Evolutionary conservation across 2,888 invertebrate species (phyloP), one percentile per base, ranked within the genome.

Genomic region (Latrodectus elegans): DNA sequence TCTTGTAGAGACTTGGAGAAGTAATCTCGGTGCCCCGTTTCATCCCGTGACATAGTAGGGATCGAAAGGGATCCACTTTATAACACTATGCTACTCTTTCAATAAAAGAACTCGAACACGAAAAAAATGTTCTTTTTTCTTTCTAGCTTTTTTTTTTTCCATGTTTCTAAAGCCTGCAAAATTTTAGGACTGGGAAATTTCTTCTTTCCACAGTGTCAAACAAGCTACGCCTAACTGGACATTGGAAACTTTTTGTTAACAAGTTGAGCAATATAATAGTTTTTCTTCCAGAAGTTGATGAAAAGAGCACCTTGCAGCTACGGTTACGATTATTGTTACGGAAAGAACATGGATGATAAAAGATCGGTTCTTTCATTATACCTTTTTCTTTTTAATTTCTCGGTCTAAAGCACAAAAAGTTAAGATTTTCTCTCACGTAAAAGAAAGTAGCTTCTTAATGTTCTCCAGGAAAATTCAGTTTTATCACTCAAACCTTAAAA

Each of bases 171-270:
- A n/a, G n/a, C 60, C 60, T 60, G 60, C n/a, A 60, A 60, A 60
- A 60, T 60, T 38, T 60, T 60, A 60, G 60, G 12, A 60, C 60
- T 60, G n/a, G n/a, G n/a, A 60, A n/a, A 60, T 60, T 60, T 60
- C n/a, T 60, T 55, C 15, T 60, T 11, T 60, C n/a, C 60, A 11
- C 38, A 60, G n/a, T n/a, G 60, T 60, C 60, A 60, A 60, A 60
- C 60, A 60, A 60, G 14, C 10, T 0, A 38, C 75, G 75, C 60
- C 55, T 65, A 67, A 65, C 51, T 77, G 76, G 76, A 51, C 76
- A 67, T 65, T 38, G 67, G 76, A 67, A 67, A 49, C 26, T n/a
- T 65, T 76, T 67, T 76, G 22, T 76, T 74, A 60, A 60, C 60
- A 60, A 60, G 60, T 60, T 60, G 6, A n/a, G 60, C 14, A 60